Percentiles rank a stretch among this genome's conserved stretches.
These are phyloP conservation scores for Lytechinus variegatus DNA, from an alignment of 35 echinoderm and acorn worm species.

Conservation along the genomic window DNA sequence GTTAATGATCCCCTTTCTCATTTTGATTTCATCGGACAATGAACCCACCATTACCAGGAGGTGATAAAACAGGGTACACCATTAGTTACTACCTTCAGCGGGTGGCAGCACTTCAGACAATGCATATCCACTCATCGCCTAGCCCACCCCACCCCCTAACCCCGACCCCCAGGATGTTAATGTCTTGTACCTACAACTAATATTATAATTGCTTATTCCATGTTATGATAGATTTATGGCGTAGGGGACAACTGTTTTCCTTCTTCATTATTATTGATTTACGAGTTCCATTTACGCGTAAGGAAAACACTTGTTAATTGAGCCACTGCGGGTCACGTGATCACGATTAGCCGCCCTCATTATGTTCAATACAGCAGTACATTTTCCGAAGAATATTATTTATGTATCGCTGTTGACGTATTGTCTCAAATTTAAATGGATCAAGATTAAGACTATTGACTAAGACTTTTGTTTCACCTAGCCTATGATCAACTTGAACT, in stretches of 20 bases:
- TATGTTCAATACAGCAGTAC: not conserved
- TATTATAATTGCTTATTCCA: not conserved
- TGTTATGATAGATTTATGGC: conserved; percentile 51
- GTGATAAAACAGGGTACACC: not conserved
- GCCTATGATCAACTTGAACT: not conserved
- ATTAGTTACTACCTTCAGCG: not conserved
- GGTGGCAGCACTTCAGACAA: not conserved
- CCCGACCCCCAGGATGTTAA: not conserved
- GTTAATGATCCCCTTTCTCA: not conserved
- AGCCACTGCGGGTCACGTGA: not conserved
- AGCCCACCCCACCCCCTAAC: not conserved
- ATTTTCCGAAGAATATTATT: not conserved
- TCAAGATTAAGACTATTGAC: not conserved
- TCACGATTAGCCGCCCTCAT: not conserved
- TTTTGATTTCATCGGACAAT: not conserved
- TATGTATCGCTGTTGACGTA: not conserved
- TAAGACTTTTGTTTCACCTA: not conserved
- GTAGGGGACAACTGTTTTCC: conserved; percentile 40
- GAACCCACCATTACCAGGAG: not conserved
- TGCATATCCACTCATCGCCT: not conserved
- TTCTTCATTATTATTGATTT: conserved; percentile 42
- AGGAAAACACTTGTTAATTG: conserved; percentile 43
- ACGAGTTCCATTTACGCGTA: conserved; percentile 17
- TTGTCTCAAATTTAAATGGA: not conserved
- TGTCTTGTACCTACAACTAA: not conserved